phyloP scores from a whole-genome alignment of 2,797 vertebrate species.

The Amphiprion clarkii region DNA sequence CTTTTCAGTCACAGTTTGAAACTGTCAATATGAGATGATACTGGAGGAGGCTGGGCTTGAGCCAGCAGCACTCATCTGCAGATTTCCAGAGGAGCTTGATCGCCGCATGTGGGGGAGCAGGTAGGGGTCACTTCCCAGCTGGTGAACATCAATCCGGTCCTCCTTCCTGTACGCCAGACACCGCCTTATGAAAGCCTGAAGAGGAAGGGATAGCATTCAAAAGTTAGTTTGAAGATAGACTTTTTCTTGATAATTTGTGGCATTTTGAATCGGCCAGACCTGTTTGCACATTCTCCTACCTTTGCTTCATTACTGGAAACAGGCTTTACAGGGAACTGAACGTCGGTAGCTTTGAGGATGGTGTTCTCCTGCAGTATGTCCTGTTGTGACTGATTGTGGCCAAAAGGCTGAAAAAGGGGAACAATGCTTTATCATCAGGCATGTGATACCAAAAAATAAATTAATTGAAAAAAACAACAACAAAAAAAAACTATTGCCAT shows the following conservation, averaged over 20 bases:
- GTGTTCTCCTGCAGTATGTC: constrained; percentile 99
- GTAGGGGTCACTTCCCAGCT: constrained; percentile 96
- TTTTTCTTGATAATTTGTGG: background rate
- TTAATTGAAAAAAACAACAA: background rate
- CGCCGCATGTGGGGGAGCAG: constrained; percentile 98
- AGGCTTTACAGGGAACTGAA: constrained; percentile 98
- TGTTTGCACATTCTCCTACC: constrained; percentile 80
- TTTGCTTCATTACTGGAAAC: constrained; percentile 99
- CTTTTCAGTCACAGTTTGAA: constrained; percentile 69
- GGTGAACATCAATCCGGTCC: constrained; percentile 96
- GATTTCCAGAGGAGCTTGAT: constrained; percentile 98
- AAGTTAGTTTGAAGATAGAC: background rate
- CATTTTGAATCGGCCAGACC: background rate
- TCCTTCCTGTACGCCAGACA: constrained; percentile 99
- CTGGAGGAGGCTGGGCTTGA: constrained; percentile 91
- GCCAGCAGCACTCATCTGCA: constrained; percentile 91
- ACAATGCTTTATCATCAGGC: background rate
- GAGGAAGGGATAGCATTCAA: background rate
- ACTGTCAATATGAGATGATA: constrained; percentile 94
- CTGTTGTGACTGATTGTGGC: constrained; percentile 99
- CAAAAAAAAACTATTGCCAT: background rate
- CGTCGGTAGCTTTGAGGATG: constrained; percentile 98
- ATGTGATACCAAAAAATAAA: background rate
- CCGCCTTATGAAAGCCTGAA: constrained; percentile 96
- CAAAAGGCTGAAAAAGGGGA: constrained; percentile 91